phyloP scores from a whole-genome alignment of 2,797 vertebrate genomes.

The Okamejei kenojei region DNA sequence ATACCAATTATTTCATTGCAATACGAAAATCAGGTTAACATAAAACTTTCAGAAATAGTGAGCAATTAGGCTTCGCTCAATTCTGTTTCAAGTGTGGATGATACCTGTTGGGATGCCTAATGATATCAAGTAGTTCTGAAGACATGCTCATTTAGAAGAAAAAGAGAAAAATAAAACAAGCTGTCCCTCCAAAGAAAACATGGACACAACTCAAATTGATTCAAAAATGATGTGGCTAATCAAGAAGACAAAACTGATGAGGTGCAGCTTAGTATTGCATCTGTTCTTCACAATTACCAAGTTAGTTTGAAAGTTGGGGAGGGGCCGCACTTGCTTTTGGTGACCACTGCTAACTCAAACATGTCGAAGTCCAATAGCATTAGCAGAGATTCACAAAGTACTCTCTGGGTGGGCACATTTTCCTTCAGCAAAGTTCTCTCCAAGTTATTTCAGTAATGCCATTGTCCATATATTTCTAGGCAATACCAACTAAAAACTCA shows the following conservation, averaged over 20 bases:
- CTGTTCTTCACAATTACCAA: slow-evolving; percentile 35
- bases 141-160: slow-evolving; percentile 34
- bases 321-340: slow-evolving; percentile 26
- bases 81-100: slow-evolving; percentile 34
- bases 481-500: slow-evolving; percentile 62
- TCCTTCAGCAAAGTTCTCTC: slow-evolving; percentile 72
- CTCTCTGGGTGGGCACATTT: slow-evolving; percentile 83
- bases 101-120: slow-evolving; percentile 22
- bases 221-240: slow-evolving; percentile 28
- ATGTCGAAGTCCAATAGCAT: slow-evolving; percentile 63
- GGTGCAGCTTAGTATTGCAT: slow-evolving; percentile 28
- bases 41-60: slow-evolving; percentile 35
- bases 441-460: slow-evolving; percentile 68
- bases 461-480: slow-evolving; percentile 77
- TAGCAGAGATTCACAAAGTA: slow-evolving; percentile 77
- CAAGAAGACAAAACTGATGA: slow-evolving; percentile 34
- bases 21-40: slow-evolving; percentile 35
- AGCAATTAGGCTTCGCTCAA: slow-evolving; percentile 34
- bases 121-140: slow-evolving; percentile 10
- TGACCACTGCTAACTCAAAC: slow-evolving; percentile 36
- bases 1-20: slow-evolving; percentile 30
- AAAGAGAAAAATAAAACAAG: slow-evolving; percentile 37
- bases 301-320: slow-evolving; percentile 29
- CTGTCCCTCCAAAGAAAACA: slow-evolving; percentile 25
- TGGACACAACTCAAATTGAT: slow-evolving; percentile 35